Conservation (phyloP, 37 sponge, comb jelly and placozoan genomes). For the Agelas oroides region DNA sequence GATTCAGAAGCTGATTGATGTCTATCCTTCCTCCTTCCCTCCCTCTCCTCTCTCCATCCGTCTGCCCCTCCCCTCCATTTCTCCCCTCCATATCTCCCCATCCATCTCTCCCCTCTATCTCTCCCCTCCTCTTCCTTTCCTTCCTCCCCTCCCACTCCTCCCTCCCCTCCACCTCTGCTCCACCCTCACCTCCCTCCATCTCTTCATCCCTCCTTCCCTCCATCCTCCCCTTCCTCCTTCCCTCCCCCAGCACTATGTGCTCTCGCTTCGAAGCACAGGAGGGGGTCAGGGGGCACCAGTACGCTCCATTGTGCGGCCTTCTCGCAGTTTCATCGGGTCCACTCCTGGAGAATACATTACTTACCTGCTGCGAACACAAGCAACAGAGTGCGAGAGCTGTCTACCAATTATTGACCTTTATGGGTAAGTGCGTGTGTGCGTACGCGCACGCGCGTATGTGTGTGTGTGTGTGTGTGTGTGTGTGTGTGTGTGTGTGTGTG, state of each 20-base stretch:
- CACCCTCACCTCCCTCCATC: background rate
- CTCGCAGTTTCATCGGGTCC: conserved; percentile 68
- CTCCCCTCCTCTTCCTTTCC: too few relatives aligned
- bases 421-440: conserved; percentile 54
- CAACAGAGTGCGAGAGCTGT: conserved; percentile 38
- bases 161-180: too few relatives aligned
- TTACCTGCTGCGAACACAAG: conserved; percentile 55
- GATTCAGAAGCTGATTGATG: too few relatives aligned
- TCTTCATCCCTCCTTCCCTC: conserved; percentile 9
- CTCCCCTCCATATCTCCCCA: too few relatives aligned
- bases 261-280: conserved; percentile 56
- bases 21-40: conserved; percentile 7
- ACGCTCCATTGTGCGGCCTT: conserved; percentile 1
- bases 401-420: conserved; percentile 79
- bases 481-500: background rate
- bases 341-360: conserved; percentile 80
- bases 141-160: too few relatives aligned
- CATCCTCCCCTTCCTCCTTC: background rate
- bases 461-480: background rate
- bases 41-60: too few relatives aligned
- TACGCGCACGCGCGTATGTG: background rate
- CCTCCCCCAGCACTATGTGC: conserved; percentile 66
- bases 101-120: too few relatives aligned
- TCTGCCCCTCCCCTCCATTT: too few relatives aligned
- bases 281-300: background rate